Conservation (phyloP, 2,113 vertebrate genomes). For the Rafetus swinhoei region DNA sequence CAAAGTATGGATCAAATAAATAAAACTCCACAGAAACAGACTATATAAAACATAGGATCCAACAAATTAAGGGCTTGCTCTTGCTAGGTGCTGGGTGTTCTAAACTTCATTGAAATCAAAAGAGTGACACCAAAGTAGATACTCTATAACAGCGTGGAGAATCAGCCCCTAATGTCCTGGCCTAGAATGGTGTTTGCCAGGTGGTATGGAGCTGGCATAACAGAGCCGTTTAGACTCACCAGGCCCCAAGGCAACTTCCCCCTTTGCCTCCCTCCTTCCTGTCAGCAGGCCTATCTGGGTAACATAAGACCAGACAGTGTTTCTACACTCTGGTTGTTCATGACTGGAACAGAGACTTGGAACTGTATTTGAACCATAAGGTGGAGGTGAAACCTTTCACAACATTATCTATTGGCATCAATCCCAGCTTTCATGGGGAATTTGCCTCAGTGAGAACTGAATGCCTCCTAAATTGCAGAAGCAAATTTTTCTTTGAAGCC, state of each 20-base stretch:
- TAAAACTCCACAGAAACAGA: background rate
- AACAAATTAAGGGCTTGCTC: background rate
- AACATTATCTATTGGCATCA: fast-evolving
- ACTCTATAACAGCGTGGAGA: background rate
- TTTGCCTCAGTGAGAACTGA: fast-evolving
- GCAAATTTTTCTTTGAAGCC: fast-evolving
- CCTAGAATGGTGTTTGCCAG: background rate
- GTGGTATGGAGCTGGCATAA: background rate
- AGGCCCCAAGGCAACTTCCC: too few species aligned
- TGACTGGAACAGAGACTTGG: background rate
- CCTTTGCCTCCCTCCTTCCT: too few species aligned
- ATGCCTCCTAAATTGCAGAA: background rate
- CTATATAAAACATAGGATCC: background rate
- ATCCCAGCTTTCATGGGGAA: fast-evolving
- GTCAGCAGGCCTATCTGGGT: fast-evolving
- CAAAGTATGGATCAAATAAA: background rate
- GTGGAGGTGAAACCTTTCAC: background rate
- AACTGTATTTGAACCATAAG: fast-evolving
- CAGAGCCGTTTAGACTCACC: background rate
- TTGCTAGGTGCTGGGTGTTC: background rate
- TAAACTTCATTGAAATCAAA: background rate
- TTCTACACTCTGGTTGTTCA: background rate
- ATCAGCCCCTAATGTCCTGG: background rate
- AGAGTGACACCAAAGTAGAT: background rate
- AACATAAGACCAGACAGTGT: fast-evolving